These are phyloP conservation scores for Pandemis cinnamomeana DNA, from an alignment of 2,888 invertebrate species.

Conservation along the genomic window DNA sequence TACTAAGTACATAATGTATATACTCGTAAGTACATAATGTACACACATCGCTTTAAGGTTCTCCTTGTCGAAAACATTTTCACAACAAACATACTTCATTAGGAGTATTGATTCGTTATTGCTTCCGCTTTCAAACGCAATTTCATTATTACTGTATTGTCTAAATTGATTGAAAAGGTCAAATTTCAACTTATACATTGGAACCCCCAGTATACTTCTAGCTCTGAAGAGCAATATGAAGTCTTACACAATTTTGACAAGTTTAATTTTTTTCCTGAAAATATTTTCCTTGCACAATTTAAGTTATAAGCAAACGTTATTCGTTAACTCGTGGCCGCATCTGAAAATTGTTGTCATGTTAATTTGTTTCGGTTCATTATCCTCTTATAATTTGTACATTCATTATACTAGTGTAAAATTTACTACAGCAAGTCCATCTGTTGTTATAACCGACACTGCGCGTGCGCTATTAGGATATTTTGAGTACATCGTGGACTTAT, in stretches of 20 bases:
- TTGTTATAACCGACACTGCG: conserved; percentile 1
- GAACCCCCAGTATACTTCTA: not conserved
- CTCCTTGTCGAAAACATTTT: too few relatives aligned
- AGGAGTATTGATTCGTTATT: not conserved
- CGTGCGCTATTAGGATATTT: not conserved
- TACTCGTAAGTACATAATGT: too few relatives aligned
- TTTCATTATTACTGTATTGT: not conserved
- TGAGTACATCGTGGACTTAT: conserved; percentile 16
- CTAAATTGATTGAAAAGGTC: not conserved
- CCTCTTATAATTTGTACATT: conserved; percentile 5
- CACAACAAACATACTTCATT: not conserved
- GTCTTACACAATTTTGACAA: not conserved
- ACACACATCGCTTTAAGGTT: too few relatives aligned
- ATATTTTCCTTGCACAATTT: conserved; percentile 16
- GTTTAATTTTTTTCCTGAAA: conserved; percentile 6
- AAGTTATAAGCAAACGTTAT: not conserved
- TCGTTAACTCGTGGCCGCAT: not conserved
- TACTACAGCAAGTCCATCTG: not conserved
- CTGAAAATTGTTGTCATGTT: conserved; percentile 4
- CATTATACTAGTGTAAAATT: not conserved
- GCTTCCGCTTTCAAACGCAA: not conserved
- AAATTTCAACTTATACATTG: not conserved
- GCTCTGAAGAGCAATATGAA: not conserved
- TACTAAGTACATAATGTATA: too few relatives aligned
- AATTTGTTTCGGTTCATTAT: not conserved